Conservation (phyloP, 2,113 vertebrate genomes). For the Donacobius atricapilla region DNA sequence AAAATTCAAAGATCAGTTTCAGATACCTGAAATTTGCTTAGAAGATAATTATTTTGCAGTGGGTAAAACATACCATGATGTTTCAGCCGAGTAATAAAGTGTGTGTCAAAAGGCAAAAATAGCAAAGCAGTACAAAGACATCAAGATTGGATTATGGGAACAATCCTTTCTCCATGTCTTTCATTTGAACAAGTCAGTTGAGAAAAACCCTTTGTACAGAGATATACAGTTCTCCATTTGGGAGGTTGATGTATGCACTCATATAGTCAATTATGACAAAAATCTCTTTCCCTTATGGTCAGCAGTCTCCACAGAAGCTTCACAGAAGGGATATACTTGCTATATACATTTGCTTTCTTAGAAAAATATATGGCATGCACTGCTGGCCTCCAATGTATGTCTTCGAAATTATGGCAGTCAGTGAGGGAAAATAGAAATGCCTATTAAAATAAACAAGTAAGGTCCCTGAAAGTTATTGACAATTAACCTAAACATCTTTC, state of each 20-base stretch:
- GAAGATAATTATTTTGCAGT: not conserved
- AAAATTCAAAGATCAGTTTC: not conserved
- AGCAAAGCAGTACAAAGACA: not conserved
- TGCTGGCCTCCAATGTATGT: not conserved
- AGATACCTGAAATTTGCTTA: not conserved
- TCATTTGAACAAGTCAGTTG: not conserved
- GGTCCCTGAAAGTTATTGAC: not conserved
- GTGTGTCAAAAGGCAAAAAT: not conserved
- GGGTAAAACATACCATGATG: not conserved
- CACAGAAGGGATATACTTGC: not conserved
- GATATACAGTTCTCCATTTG: not conserved
- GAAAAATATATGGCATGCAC: not conserved
- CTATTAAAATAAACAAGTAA: not conserved
- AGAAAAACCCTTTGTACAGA: not conserved
- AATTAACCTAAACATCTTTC: not conserved
- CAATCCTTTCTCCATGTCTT: not conserved
- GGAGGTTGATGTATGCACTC: not conserved
- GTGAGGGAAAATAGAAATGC: not conserved
- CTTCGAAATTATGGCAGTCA: not conserved
- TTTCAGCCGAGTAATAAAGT: not conserved
- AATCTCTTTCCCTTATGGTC: not conserved
- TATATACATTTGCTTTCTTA: not conserved
- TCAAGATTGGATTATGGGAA: not conserved
- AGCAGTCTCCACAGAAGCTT: not conserved
- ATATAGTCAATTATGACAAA: not conserved